These are phyloP conservation scores for Callospermophilus lateralis DNA, from an alignment of 2,113 vertebrate genomes.

Conservation along the genomic window DNA sequence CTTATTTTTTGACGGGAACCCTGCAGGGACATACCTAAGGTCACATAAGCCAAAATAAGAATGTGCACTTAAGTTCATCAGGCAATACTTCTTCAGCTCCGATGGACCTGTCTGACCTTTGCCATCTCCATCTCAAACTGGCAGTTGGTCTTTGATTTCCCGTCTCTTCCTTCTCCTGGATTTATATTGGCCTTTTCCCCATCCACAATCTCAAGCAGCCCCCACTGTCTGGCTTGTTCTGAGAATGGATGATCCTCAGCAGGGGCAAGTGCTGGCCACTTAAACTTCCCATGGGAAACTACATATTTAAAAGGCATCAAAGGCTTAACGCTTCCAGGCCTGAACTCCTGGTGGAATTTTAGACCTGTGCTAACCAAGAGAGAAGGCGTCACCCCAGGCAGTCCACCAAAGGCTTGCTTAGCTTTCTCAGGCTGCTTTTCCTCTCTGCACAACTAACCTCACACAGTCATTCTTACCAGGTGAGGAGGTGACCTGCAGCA, in stretches of 20 bases:
- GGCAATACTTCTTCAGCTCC: not conserved
- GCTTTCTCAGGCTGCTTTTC: not conserved
- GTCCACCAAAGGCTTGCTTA: not conserved
- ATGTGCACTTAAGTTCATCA: not conserved
- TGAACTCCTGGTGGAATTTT: not conserved
- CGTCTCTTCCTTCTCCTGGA: not conserved
- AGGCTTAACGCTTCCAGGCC: not conserved
- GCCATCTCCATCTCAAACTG: not conserved
- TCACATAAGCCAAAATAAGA: not conserved
- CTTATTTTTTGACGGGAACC: not conserved
- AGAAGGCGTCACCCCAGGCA: not conserved
- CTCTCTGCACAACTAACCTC: not conserved
- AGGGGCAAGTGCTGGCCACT: not conserved
- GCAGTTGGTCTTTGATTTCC: not conserved
- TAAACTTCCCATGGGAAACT: not conserved
- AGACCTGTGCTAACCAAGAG: slow-evolving; percentile 1
- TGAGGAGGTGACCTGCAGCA: not conserved
- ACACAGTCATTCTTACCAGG: not conserved
- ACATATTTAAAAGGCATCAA: not conserved
- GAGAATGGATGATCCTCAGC: not conserved
- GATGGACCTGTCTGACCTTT: not conserved
- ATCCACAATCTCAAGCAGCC: not conserved
- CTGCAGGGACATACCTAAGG: not conserved
- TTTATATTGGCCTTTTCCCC: too few species aligned
- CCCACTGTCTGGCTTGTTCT: not conserved